Evolutionary conservation across 2,797 vertebrate genomes (phyloP), one percentile per base, ranked within the genome.

Genomic region (Sphenopsis melanotis): DNA sequence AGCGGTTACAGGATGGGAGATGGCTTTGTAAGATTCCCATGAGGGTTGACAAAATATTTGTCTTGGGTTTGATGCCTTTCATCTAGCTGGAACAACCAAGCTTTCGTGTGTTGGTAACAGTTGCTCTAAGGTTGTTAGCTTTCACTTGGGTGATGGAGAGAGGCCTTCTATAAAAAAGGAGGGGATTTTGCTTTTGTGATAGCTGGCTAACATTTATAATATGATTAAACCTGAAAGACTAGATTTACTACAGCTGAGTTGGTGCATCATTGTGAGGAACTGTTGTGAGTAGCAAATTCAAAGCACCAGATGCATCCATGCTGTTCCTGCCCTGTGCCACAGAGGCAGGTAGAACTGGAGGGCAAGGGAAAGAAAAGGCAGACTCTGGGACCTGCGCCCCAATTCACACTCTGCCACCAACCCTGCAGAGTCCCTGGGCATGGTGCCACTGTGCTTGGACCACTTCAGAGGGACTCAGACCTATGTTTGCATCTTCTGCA

Each of bases 11-110:
- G 91, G 82, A 89, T 92, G 87, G 89, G 47, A 93, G 50, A 71
- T 94, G 82, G 92, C 88, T 96, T 94, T 94, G 78, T 65, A 61
- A 83, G 84, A 70, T 87, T 94, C 91, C 71, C 37, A 22, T 46
- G 63, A 84, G 94, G 52, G 41, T 26, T 81, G 77, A 82, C 82
- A 86, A 95, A 95, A 72, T 89, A 75, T 65, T 91, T 86, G 75
- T 85, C 61, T 92, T 55, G 6, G 65, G 57, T 92, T 95, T 94
- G 93, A 32, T 87, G 77, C 47, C 84, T 94, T 96, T 94, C 61
- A 72, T 86, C 72, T 61, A 37, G 21, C 65, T 92, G 69, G 79
- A 92, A n/a, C 32, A 93, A 57, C 69, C 41, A 68, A 52, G 82
- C 39, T 91, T 82, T 88, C 84, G 27, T 64, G 46, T 83, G 60